A percentile compares a stretch with the other conserved stretches of the same genome.
Conservation (phyloP, 23 tunicate species). For the Botrylloides violaceus region DNA sequence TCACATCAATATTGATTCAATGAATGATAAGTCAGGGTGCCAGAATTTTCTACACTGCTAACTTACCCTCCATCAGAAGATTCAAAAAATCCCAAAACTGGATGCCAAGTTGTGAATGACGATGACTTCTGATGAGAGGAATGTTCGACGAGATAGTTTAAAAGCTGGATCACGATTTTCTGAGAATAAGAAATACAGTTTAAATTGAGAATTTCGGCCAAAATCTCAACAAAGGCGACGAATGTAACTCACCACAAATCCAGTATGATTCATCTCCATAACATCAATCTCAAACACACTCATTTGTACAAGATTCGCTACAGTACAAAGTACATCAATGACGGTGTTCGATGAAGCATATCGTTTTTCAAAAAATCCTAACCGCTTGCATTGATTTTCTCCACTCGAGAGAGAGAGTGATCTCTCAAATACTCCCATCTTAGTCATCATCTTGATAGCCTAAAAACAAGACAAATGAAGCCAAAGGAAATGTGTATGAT, state of each 20-base stretch:
- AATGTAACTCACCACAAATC: conserved; percentile 51
- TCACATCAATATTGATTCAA: no score
- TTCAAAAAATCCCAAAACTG: conserved; percentile 75
- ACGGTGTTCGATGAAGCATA: conserved; percentile 10
- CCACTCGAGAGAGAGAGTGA: conserved; percentile 27
- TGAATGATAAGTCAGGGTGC: no score
- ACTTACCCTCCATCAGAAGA: background rate
- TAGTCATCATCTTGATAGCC: conserved; percentile 8
- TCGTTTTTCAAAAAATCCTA: conserved; percentile 18
- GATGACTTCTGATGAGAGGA: conserved; percentile 30
- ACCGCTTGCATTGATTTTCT: conserved; percentile 36
- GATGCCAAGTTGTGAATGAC: conserved; percentile 82
- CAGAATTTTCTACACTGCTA: no score
- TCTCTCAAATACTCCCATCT: background rate
- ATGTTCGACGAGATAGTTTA: conserved; percentile 36
- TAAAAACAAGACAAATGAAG: no score
- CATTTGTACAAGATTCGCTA: conserved; percentile 51
- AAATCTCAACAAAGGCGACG: background rate
- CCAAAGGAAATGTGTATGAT: no score
- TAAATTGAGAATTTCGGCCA: background rate
- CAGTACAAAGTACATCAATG: conserved; percentile 34
- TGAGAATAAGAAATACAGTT: background rate
- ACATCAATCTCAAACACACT: conserved; percentile 21
- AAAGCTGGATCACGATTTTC: conserved; percentile 42
- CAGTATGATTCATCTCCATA: conserved; percentile 14